A percentile compares a stretch with the other conserved stretches of the same genome.
Conservation (phyloP, 2,113 vertebrate species). For the Fulmarus glacialis region DNA sequence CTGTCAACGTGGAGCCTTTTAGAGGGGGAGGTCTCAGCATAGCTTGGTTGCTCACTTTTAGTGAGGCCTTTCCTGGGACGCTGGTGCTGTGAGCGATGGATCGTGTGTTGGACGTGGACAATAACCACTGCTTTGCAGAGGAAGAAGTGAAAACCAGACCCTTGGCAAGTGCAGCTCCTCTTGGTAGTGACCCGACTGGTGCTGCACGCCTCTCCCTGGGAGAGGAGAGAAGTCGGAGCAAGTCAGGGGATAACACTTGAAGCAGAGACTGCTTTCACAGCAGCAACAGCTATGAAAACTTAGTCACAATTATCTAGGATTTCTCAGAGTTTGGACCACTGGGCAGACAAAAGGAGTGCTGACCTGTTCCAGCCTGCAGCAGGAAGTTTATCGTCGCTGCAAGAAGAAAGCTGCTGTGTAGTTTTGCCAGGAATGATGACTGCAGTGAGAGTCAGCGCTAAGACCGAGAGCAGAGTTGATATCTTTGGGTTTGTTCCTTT, state of each 20-base stretch:
- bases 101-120: rapidly evolving
- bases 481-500: constrained; percentile 5
- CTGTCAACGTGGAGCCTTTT: not conserved
- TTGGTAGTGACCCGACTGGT: not conserved
- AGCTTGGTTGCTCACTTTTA: not conserved
- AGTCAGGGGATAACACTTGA: not conserved
- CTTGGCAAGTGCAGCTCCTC: not conserved
- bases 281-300: not conserved
- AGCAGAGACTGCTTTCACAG: not conserved
- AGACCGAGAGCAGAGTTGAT: not conserved
- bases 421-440: not conserved
- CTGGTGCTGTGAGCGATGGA: not conserved
- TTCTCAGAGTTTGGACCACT: not conserved
- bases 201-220: not conserved
- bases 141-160: not conserved
- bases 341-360: not conserved
- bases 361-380: not conserved
- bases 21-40: not conserved
- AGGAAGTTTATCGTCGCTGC: not conserved
- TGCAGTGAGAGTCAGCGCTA: not conserved
- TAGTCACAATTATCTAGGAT: not conserved
- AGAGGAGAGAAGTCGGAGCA: not conserved
- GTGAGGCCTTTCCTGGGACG: rapidly evolving
- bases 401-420: not conserved
- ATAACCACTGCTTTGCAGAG: not conserved